Base-by-base conservation (phyloP, 1,140 invertebrate species). In the Drosophila takahashii region DNA sequence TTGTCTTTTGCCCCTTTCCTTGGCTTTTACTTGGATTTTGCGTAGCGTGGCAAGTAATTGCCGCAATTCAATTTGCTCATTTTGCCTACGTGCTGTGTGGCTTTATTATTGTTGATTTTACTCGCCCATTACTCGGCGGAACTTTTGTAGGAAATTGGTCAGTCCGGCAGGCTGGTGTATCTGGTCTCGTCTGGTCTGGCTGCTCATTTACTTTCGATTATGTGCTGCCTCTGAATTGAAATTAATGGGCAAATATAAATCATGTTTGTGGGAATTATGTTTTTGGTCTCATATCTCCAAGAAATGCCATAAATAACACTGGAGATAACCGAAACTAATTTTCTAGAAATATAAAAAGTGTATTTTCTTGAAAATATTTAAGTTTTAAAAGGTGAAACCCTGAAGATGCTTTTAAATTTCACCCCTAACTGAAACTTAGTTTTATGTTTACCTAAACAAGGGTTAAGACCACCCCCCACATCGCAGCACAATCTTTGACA, bases 21-120 rank as follows among this genome's bases (percentile, higher is more conserved):
- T 54, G 37, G 15, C 34, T 44, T 1, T 42, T 9, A 22, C 41
- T 8, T 44, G 39, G 71, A 83, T 83, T 86, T 86, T 86, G 79
- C 84, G 84, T 86, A 89, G 77, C 76, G 75, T 87, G 79, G 83
- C 81, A 86, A 83, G 83, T 86, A 87, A 86, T 86, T 86, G 84
- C 79, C 84, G 84, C 83, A 89, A 87, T 86, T 86, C 84, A 86
- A 86, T 86, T 86, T 89, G 83, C 69, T 78, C 69, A 81, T 61
- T 85, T 85, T 66, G 81, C 60, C 81, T 84, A 80, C 81, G 73
- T 81, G 81, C 72, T 64, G 72, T 76, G 79, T 58, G 71, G 79
- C 79, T 79, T 79, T 67, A 72, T 76, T 72, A 64, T 80, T 83
- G 62, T 79, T 58, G 39, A 56, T 65, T 44, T 74, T 64, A 45